Evolutionary conservation across 2,113 vertebrate species (phyloP), one percentile per base, ranked within the genome.

Genomic region (Protobothrops mucrosquamatus): DNA sequence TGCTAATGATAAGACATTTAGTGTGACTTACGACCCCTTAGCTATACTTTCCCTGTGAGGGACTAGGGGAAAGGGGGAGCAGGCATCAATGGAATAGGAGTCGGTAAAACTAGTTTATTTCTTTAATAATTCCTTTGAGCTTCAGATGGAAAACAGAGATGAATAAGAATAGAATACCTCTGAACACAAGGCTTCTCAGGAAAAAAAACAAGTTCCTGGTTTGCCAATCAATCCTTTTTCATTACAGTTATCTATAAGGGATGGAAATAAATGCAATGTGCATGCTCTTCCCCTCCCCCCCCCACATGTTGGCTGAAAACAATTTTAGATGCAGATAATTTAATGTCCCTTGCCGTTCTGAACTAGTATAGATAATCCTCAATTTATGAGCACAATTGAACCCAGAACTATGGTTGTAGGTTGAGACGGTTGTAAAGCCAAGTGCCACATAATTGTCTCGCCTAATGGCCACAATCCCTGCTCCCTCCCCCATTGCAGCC

Each of bases 241-340:
- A 39, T 81, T 39, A 39, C 34, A 20, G 15, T 39, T 7, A 81
- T 22, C 69, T 81, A n/a, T 64, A 14, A 64, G 0, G 29, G 61
- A n/a, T 64, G 11, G 29, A 64, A 64, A 74, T 74, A 74, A 14
- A 39, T 74, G n/a, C 6, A 74, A 34, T 15, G 14, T 4, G 5
- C 12, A 0, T 34, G 12, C 2, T 74, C 2, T 39, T 8, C 6
- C 6, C 14, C 15, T n/a, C n/a, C 6, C 14, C 2, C 0, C n/a
- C 29, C 10, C 61, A 34, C 14, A 74, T 74, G n/a, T 34, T 69
- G 64, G 64, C 4, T 74, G n/a, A n/a, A 39, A 74, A 74, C n/a
- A 74, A 34, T 74, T 74, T 74, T 74, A 74, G n/a, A 2, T 6
- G 14, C n/a, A 74, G n/a, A 39, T 39, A 74, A 39, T 74, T 39